phyloP scores from a whole-genome alignment of 2,888 invertebrate genomes.

The Eurytoma adleriae region DNA sequence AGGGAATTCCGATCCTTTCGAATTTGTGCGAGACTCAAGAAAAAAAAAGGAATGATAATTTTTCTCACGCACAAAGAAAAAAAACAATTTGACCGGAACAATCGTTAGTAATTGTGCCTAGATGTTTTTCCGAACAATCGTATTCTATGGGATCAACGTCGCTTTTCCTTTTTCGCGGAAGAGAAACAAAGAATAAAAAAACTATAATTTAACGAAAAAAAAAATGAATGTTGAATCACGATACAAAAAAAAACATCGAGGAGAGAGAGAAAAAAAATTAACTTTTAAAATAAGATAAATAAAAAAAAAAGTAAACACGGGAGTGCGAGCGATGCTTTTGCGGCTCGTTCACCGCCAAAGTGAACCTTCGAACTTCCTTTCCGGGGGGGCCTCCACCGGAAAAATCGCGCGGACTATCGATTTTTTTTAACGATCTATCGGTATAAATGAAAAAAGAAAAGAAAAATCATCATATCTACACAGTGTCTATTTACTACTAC shows the following conservation, averaged over 20 bases:
- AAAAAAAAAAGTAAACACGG: constrained; percentile 30
- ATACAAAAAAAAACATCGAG: constrained; percentile 44
- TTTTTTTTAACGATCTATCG: constrained; percentile 42
- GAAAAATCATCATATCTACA: constrained; percentile 55
- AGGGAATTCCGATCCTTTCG: constrained; percentile 30
- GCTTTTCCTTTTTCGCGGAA: constrained; percentile 64
- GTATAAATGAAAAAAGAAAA: not conserved
- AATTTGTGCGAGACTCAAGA: constrained; percentile 53
- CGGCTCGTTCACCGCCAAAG: constrained; percentile 19
- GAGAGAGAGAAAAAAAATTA: constrained; percentile 22
- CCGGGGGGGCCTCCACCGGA: constrained; percentile 14
- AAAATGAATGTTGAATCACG: constrained; percentile 14
- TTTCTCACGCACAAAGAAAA: constrained; percentile 68
- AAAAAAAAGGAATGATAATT: constrained; percentile 38
- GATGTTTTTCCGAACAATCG: constrained; percentile 68
- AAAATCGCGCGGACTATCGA: constrained; percentile 50
- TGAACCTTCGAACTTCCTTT: constrained; percentile 27
- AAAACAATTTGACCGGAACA: constrained; percentile 69
- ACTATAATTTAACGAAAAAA: constrained; percentile 9
- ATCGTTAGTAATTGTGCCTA: constrained; percentile 74
- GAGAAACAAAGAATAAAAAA: constrained; percentile 49
- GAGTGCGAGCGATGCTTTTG: constrained; percentile 18
- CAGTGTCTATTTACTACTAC: constrained; percentile 58
- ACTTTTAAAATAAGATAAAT: constrained; percentile 53
- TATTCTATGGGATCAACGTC: constrained; percentile 73